Percentiles rank a stretch among this genome's conserved stretches.
These are phyloP conservation scores for Apis florea DNA, from an alignment of 1,140 invertebrate species.

Conservation along the genomic window DNA sequence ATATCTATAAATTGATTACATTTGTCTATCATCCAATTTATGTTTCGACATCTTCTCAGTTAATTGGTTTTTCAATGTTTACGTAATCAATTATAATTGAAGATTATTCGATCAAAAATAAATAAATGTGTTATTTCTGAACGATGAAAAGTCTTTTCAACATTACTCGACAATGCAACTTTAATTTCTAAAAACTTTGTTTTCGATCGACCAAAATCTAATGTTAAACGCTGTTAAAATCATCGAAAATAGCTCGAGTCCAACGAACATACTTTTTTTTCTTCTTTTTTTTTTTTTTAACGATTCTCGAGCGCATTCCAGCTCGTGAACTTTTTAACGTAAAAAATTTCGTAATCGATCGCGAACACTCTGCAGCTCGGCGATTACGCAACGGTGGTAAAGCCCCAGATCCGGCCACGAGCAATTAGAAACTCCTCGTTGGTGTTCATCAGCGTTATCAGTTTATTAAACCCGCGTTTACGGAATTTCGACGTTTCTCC, in stretches of 20 bases:
- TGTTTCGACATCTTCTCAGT: no score
- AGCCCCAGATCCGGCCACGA: conserved; percentile 29
- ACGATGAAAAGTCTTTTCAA: no score
- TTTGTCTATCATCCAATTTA: no score
- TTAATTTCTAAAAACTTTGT: no score
- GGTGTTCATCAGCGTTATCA: conserved; percentile 42
- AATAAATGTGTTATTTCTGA: no score
- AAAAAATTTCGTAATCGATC: conserved; percentile 42
- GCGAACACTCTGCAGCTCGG: neutral
- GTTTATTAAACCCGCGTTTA: conserved; percentile 44
- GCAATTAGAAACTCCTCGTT: conserved; percentile 25
- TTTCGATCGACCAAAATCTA: no score
- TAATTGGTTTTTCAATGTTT: no score
- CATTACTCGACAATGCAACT: no score
- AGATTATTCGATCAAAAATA: no score
- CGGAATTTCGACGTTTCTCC: conserved; percentile 29
- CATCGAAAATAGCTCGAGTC: neutral
- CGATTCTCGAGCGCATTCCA: neutral
- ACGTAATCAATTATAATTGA: no score
- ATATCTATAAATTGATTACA: no score
- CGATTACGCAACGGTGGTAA: conserved; percentile 37
- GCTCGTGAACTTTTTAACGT: conserved; percentile 19
- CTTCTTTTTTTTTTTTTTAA: conserved; percentile 9
- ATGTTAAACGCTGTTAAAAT: conserved; percentile 5
- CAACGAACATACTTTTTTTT: neutral